Conservation (phyloP, 2,797 vertebrate genomes). For the Phataginus tricuspis region DNA sequence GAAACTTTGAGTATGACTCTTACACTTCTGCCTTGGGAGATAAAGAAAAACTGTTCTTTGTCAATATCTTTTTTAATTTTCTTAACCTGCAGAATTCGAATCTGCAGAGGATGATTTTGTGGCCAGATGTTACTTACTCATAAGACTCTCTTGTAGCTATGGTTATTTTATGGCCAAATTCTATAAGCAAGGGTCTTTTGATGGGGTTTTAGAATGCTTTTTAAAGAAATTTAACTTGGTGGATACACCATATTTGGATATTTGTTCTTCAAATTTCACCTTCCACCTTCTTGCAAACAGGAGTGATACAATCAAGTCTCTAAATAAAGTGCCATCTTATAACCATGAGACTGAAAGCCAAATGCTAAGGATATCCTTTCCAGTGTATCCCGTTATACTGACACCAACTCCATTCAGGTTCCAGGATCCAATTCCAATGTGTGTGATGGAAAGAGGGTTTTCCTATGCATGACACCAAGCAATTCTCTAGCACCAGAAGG, state of each 20-base stretch:
- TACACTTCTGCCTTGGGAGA: neutral
- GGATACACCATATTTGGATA: neutral
- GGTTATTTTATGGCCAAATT: neutral
- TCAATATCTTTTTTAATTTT: neutral
- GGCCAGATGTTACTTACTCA: neutral
- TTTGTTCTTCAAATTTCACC: neutral
- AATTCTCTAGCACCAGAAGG: no score
- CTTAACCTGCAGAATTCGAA: neutral
- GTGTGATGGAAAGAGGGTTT: no score
- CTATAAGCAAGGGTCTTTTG: neutral
- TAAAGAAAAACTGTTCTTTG: neutral
- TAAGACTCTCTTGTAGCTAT: neutral
- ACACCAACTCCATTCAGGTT: no score
- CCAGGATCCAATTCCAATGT: no score
- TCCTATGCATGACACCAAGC: no score
- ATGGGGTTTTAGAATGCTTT: neutral
- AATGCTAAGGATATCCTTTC: neutral
- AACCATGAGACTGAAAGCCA: neutral
- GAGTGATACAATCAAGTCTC: neutral
- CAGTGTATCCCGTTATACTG: no score
- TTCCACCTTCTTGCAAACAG: neutral
- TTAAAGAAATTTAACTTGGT: neutral
- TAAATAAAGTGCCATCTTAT: neutral
- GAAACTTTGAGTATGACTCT: neutral
- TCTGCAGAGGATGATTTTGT: slow-evolving; percentile 16